Evolutionary conservation across 2,113 vertebrate genomes (phyloP).

Genomic region (Chaenogobius annularis): DNA sequence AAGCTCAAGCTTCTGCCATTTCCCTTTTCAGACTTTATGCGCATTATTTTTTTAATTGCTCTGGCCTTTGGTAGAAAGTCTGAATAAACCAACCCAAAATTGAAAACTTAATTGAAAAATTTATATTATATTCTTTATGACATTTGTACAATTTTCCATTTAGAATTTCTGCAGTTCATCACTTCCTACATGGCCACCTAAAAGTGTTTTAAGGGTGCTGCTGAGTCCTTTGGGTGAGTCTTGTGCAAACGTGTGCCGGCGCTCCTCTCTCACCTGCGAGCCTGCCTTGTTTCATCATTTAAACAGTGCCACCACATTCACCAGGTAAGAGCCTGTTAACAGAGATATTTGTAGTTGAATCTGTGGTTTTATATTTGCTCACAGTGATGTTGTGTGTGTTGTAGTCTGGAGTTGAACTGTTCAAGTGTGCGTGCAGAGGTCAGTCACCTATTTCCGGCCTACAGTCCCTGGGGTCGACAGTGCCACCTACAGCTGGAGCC

Average conservation of each 20-base stretch:
- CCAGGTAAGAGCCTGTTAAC: constrained; percentile 53
- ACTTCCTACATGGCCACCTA: constrained; percentile 62
- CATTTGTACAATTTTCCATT: neutral
- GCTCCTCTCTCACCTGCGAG: constrained; percentile 67
- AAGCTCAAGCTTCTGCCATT: neutral
- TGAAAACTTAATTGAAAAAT: too few species aligned
- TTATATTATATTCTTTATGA: neutral
- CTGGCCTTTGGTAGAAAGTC: too few species aligned
- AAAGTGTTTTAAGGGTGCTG: constrained; percentile 49
- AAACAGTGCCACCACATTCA: constrained; percentile 62
- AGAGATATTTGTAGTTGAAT: neutral
- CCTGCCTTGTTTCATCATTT: constrained; percentile 71
- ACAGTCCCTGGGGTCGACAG: constrained; percentile 70
- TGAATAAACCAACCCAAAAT: too few species aligned
- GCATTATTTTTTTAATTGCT: too few species aligned
- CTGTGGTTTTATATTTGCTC: neutral
- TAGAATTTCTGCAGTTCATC: constrained; percentile 67
- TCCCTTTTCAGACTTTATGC: too few species aligned
- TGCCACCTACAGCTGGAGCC: constrained; percentile 70
- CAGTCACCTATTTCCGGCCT: constrained; percentile 73
- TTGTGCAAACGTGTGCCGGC: constrained; percentile 60
- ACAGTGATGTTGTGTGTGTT: neutral
- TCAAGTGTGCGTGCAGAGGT: constrained; percentile 49
- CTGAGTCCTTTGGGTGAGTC: constrained; percentile 69
- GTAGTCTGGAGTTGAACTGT: constrained; percentile 65